Evolutionary conservation across 2,888 invertebrate species (phyloP), one percentile per base, ranked within the genome.

Genomic region (Diarsia mendica): DNA sequence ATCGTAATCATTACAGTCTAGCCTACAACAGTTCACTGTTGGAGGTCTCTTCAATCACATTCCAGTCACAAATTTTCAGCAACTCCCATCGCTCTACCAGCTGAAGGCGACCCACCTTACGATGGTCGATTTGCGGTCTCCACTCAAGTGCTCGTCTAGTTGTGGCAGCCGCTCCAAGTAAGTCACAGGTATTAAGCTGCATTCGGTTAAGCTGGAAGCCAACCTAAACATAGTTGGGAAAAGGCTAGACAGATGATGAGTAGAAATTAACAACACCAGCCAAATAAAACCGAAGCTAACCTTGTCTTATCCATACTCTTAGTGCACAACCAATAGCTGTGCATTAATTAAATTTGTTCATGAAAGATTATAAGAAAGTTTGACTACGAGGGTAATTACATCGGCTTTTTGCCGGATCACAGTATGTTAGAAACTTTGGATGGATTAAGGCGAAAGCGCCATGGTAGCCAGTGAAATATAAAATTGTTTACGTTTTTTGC

Each of bases 291-390:
- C 60, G 9, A 60, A 28, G 28, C 58, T 18, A 33, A 28, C 28
- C 33, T 67, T 53, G 15, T 63, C 55, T 48, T 0, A 65, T 79
- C 3, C 2, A 75, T 66, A 79, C 81, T 51, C 61, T 1, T 20
- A 51, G 44, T 18, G 9, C 39, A 60, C 76, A 11, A 46, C 66
- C 63, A 72, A 87, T 84, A 77, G 63, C 79, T 51, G 63, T 58
- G 79, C 73, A 73, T 71, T 84, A 77, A 87, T 86, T 83, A 83
- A 87, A 83, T 87, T 87, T 87, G 79, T 80, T 87, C 80, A 67
- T 67, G 64, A 75, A 85, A 78, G 78, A 80, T 83, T 83, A 75
- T 60, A 48, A 68, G 69, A 70, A 87, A 82, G 70, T 86, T 86
- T 33, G n/a, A n/a, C 72, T 65, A 23, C 3, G 33, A 3, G 79